Evolutionary conservation across 2,797 vertebrate species (phyloP).

Genomic region (Acanthurus leucopareius): DNA sequence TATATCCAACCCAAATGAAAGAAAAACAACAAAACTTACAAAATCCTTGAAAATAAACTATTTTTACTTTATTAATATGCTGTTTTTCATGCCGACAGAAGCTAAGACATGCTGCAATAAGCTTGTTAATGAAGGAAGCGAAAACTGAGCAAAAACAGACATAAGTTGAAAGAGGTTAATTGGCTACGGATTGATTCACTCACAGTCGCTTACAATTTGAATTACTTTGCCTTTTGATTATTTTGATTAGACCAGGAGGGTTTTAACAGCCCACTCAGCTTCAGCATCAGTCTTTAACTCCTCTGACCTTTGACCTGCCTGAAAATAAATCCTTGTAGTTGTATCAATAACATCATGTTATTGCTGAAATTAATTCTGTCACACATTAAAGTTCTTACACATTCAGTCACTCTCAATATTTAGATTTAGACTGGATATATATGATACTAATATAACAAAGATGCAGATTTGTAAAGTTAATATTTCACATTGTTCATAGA

Average conservation of each 20-base stretch:
- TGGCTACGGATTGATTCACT: background rate
- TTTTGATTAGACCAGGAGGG: slow-evolving; percentile 16
- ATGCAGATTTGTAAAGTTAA: background rate
- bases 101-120: background rate
- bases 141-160: slow-evolving; percentile 3
- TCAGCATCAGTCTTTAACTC: background rate
- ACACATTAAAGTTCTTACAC: background rate
- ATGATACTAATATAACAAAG: background rate
- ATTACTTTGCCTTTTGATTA: slow-evolving; percentile 13
- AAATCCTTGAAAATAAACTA: background rate
- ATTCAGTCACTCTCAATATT: too few species aligned
- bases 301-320: slow-evolving; percentile 24
- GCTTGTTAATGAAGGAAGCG: background rate
- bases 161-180: slow-evolving; percentile 16
- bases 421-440: too few species aligned
- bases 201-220: slow-evolving; percentile 7
- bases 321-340: slow-evolving; percentile 4
- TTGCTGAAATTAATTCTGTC: background rate
- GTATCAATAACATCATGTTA: background rate
- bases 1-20: slow-evolving; percentile 3
- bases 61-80: background rate
- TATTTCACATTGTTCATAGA: background rate
- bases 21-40: slow-evolving; percentile 8
- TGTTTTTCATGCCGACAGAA: background rate
- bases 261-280: slow-evolving; percentile 15